Conservation (phyloP, 2,113 vertebrate genomes). For the Casuarius casuarius region DNA sequence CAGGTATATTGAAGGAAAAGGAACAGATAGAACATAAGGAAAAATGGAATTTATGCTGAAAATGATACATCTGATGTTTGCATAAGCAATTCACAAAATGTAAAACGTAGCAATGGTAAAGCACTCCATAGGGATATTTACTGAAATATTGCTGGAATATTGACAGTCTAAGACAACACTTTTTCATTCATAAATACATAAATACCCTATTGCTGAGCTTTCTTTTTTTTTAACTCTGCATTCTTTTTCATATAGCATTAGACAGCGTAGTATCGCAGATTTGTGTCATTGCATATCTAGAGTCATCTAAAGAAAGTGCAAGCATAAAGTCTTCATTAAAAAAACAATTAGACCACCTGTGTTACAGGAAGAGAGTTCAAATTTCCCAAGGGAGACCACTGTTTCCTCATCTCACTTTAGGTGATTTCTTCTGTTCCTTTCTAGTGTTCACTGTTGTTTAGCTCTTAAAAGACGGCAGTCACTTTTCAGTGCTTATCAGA, state of each 20-base stretch:
- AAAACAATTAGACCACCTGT: background rate
- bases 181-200: background rate
- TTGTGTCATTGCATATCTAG: background rate
- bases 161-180: rapidly evolving
- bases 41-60: background rate
- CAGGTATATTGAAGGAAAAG: background rate
- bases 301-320: background rate
- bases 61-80: background rate
- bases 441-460: background rate
- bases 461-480: background rate
- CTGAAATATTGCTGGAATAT: background rate
- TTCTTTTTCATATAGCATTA: background rate
- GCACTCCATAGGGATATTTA: background rate
- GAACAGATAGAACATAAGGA: background rate
- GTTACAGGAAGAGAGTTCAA: background rate
- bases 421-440: background rate
- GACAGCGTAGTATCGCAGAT: background rate
- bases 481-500: background rate
- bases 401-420: background rate
- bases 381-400: background rate
- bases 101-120: background rate
- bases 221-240: background rate
- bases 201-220: background rate
- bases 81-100: background rate
- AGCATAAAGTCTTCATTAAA: background rate